Conservation (phyloP, 2,888 invertebrate species). For the Cybosia mesomella region DNA sequence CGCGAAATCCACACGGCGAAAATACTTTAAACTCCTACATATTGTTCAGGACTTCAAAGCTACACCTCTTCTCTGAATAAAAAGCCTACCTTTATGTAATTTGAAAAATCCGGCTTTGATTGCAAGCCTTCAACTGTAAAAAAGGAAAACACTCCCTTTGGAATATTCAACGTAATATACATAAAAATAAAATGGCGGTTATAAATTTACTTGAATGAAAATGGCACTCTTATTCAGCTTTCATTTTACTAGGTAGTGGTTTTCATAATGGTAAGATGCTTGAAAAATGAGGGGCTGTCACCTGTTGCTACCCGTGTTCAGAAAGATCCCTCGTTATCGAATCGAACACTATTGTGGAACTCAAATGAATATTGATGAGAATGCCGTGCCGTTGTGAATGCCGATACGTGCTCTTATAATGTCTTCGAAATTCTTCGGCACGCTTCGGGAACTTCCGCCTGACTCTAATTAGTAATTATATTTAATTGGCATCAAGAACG, state of each 20-base stretch:
- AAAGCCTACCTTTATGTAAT: background rate
- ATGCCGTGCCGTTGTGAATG: slow-evolving; percentile 38
- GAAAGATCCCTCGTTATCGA: slow-evolving; percentile 44
- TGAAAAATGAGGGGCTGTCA: slow-evolving; percentile 63
- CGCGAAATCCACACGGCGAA: too few relatives aligned
- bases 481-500: slow-evolving; percentile 34
- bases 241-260: slow-evolving; percentile 14
- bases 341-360: slow-evolving; percentile 46
- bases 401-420: slow-evolving; percentile 27
- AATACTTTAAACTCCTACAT: slow-evolving; percentile 17
- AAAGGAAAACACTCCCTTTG: background rate
- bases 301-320: slow-evolving; percentile 59
- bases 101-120: background rate
- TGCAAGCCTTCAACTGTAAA: background rate
- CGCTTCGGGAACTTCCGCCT: slow-evolving; percentile 25
- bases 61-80: slow-evolving; percentile 14
- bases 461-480: slow-evolving; percentile 36
- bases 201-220: slow-evolving; percentile 10
- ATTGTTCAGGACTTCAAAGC: slow-evolving; percentile 20
- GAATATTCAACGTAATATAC: background rate
- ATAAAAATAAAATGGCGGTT: background rate
- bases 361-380: slow-evolving; percentile 60
- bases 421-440: slow-evolving; percentile 27
- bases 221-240: background rate
- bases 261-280: slow-evolving; percentile 38